These are phyloP conservation scores for Galeopsomyia nigrocyanea DNA, from an alignment of 2,888 invertebrate genomes.

Conservation along the genomic window DNA sequence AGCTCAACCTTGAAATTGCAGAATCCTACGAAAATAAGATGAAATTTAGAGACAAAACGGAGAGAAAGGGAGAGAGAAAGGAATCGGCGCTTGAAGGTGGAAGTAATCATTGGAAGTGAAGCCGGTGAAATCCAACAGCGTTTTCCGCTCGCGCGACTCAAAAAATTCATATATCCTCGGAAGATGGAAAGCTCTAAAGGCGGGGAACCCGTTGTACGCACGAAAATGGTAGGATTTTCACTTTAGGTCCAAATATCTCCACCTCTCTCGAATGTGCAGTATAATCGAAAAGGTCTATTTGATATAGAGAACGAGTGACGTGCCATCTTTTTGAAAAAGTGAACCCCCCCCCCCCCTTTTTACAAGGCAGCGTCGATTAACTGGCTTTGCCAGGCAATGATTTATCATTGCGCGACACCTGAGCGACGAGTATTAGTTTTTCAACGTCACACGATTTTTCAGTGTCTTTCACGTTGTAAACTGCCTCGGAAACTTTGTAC, in stretches of 20 bases:
- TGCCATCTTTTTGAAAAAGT: constrained; percentile 15
- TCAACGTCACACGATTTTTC: constrained; percentile 38
- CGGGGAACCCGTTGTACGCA: neutral
- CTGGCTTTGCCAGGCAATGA: constrained; percentile 20
- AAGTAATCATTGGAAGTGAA: constrained; percentile 40
- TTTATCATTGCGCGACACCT: constrained; percentile 36
- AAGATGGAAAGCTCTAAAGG: constrained; percentile 15
- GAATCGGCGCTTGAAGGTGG: neutral
- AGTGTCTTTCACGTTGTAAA: constrained; percentile 30
- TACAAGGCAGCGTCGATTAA: constrained; percentile 42
- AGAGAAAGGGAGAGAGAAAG: constrained; percentile 15
- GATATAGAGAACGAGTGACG: neutral
- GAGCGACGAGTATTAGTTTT: constrained; percentile 29
- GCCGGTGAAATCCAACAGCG: constrained; percentile 21
- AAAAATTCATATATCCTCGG: constrained; percentile 27
- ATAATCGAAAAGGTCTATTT: constrained; percentile 14
- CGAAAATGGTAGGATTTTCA: neutral
- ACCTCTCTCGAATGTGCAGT: neutral
- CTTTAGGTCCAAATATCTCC: neutral
- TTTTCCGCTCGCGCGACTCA: constrained; percentile 17
- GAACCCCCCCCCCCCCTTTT: neutral
- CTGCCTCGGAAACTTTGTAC: neutral
- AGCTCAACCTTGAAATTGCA: constrained; percentile 38
- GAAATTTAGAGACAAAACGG: neutral
- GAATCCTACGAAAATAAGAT: constrained; percentile 19